Conservation (phyloP, 2,113 vertebrate species). For the Cynopterus brachyotis region DNA sequence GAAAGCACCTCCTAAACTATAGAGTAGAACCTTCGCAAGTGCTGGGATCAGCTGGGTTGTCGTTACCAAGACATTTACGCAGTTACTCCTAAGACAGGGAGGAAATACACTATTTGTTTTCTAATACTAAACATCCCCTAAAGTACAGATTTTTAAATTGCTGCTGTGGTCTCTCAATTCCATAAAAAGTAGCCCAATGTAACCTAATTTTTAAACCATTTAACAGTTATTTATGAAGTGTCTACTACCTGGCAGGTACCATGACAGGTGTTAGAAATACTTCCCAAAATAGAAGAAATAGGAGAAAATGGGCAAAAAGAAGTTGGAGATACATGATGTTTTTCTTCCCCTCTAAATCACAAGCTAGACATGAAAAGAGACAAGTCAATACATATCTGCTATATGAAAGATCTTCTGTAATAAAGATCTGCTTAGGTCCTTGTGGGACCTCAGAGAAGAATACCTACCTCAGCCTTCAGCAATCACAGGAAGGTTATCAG, state of each 20-base stretch:
- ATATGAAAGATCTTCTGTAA: background rate
- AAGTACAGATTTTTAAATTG: background rate
- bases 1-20: conserved; percentile 89
- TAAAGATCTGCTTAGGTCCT: background rate
- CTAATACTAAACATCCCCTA: background rate
- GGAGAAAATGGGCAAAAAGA: background rate
- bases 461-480: background rate
- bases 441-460: background rate
- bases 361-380: background rate
- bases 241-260: too few species aligned
- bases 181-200: background rate
- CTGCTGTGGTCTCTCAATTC: background rate
- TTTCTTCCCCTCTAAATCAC: background rate
- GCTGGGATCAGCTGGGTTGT: conserved; percentile 89
- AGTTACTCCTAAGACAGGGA: conserved; percentile 86
- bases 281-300: background rate
- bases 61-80: conserved; percentile 88
- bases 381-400: background rate
- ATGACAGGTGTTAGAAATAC: background rate
- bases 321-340: background rate
- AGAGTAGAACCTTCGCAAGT: conserved; percentile 89
- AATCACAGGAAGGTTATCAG: background rate
- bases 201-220: background rate
- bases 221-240: background rate
- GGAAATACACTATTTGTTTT: conserved; percentile 36